phyloP scores from a whole-genome alignment of 2,797 vertebrate genomes.

The Euthynnus affinis region DNA sequence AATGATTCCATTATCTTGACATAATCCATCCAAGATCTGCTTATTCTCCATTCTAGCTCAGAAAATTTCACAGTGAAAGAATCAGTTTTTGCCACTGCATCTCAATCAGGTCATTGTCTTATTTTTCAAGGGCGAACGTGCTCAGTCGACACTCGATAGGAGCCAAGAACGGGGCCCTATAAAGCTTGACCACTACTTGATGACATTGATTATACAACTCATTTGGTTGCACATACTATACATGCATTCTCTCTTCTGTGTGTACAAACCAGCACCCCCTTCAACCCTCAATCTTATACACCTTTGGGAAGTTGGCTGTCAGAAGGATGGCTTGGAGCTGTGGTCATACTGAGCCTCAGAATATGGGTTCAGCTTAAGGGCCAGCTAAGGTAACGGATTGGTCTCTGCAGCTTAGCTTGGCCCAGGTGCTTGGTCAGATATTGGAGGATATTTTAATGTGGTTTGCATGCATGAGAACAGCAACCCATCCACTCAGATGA shows the following conservation, averaged over 20 bases:
- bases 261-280: not conserved
- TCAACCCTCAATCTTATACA: constrained; percentile 11
- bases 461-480: constrained; percentile 71
- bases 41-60: constrained; percentile 64
- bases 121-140: constrained; percentile 68
- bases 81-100: constrained; percentile 66
- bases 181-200: constrained; percentile 29
- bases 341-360: constrained; percentile 55
- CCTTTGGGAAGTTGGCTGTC: constrained; percentile 46
- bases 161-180: not conserved
- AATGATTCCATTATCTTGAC: constrained; percentile 81
- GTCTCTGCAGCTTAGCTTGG: constrained; percentile 62
- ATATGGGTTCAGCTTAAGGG: constrained; percentile 57
- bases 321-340: constrained; percentile 37
- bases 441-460: constrained; percentile 75
- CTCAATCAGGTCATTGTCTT: constrained; percentile 76
- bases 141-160: constrained; percentile 38
- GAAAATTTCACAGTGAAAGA: constrained; percentile 65
- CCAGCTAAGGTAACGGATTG: constrained; percentile 73
- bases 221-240: constrained; percentile 34
- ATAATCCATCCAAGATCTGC: constrained; percentile 77
- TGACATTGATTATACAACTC: constrained; percentile 42
- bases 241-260: not conserved
- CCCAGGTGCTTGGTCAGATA: constrained; percentile 80
- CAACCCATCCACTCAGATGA: constrained; percentile 50